A percentile compares a stretch with the other conserved stretches of the same genome.
phyloP scores from a whole-genome alignment of 2,113 vertebrate species.

The Melanerpes aurifrons region DNA sequence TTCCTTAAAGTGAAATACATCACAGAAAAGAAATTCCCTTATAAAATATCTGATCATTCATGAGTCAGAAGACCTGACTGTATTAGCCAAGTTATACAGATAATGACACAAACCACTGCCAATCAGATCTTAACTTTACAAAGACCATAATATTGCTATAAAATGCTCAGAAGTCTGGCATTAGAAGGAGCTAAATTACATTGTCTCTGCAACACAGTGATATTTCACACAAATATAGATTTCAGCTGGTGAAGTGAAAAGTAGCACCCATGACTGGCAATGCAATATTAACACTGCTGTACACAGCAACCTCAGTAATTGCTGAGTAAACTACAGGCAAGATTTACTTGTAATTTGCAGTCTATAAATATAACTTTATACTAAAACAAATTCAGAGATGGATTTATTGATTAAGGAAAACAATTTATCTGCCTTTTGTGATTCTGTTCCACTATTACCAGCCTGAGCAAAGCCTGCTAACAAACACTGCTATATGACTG shows the following conservation, averaged over 20 bases:
- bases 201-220: background rate
- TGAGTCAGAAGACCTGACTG: background rate
- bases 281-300: background rate
- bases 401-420: background rate
- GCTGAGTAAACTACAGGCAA: background rate
- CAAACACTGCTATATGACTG: background rate
- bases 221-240: background rate
- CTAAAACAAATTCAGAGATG: background rate
- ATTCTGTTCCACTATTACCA: background rate
- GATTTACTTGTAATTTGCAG: background rate
- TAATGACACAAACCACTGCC: background rate
- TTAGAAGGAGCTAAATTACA: background rate
- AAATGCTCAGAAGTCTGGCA: background rate
- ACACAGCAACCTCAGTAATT: background rate
- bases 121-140: background rate
- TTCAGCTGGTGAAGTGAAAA: background rate
- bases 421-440: background rate
- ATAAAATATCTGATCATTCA: background rate
- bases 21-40: background rate
- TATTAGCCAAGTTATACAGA: background rate
- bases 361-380: background rate
- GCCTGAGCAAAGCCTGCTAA: background rate
- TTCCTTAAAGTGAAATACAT: slow-evolving; percentile 9
- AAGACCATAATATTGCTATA: background rate
- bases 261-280: background rate